These are phyloP conservation scores for Nyctibius bracteatus DNA, from an alignment of 2,113 vertebrate genomes.

Conservation along the genomic window DNA sequence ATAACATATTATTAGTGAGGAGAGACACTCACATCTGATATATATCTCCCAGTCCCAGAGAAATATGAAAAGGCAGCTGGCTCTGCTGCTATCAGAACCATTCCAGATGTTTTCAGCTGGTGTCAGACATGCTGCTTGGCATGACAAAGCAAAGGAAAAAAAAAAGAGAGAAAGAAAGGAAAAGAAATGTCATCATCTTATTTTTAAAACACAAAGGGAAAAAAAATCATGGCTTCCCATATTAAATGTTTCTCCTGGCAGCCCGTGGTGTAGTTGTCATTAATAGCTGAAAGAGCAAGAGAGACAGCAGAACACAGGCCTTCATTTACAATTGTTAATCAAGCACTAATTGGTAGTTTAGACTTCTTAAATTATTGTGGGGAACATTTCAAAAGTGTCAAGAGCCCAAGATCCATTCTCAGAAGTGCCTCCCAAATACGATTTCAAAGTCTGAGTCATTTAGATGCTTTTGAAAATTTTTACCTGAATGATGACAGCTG, in stretches of 20 bases:
- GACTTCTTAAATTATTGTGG: slow-evolving; percentile 32
- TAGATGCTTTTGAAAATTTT: slow-evolving; percentile 3
- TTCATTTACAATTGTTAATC: slow-evolving; percentile 49
- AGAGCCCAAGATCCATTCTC: neutral
- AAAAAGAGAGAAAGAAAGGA: neutral
- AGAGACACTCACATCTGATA: slow-evolving; percentile 47
- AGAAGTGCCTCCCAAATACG: neutral
- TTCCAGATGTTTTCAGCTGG: slow-evolving; percentile 68
- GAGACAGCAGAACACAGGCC: neutral
- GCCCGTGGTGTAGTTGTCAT: neutral
- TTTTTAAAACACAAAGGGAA: slow-evolving; percentile 14
- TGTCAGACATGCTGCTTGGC: slow-evolving; percentile 17
- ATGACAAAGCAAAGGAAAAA: slow-evolving; percentile 22
- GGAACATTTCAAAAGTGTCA: slow-evolving; percentile 24
- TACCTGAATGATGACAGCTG: neutral
- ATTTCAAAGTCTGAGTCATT: neutral
- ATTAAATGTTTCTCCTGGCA: slow-evolving; percentile 32
- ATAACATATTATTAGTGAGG: slow-evolving; percentile 56
- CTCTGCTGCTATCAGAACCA: slow-evolving; percentile 42
- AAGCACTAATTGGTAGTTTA: slow-evolving; percentile 43
- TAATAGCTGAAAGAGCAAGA: slow-evolving; percentile 29
- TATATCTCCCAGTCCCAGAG: slow-evolving; percentile 2
- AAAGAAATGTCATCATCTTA: neutral
- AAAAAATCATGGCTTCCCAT: neutral
- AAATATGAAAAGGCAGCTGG: slow-evolving; percentile 57